Base-by-base conservation (phyloP, 2,113 vertebrate species). In the Odontophorus gujanensis region DNA sequence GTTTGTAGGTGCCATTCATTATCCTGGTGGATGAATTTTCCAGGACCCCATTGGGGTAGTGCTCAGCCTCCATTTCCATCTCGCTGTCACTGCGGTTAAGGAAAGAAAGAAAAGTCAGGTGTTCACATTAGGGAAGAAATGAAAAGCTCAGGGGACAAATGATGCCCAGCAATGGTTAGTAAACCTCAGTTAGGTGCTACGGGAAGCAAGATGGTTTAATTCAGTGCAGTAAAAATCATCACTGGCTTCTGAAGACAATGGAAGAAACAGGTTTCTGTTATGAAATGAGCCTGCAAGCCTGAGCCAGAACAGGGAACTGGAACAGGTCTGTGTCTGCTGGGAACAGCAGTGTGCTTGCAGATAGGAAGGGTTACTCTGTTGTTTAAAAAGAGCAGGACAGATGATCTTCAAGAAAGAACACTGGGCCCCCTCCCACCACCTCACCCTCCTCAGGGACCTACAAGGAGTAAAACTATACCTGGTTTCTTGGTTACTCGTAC, bases 61-160 rank as follows among this genome's bases (percentile, higher is more conserved):
- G 99, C 85, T 99, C 99, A 17, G 98, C 98, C 81, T 99, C 99
- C 66, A 99, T 99, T 96, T 99, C 99, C 99, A 99, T 99, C 97
- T 99, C 99, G 8, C 99, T 99, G 96, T 99, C 99, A 82, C 99
- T 99, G 92, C 48, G 38, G 48, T 25, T 22, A 86, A 69, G 53
- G 50, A 36, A 77, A 36, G 74, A 72, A 83, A 53, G 24, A 81
- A 87, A 81, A 17, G 26, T 55, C 55, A 95, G 30, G 82, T 84
- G 38, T 61, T 72, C 80, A 50, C 57, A 74, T 51, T 10, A 51
- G 45, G 32, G 25, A 81, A 82, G 34, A 69, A 89, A 73, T 14
- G 0, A 91, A 58, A 69, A 88, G 24, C n/a, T 83, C 16, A 34
- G 57, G 18, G 20, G 40, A 32, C 32, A 73, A 77, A 67, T 7